Conservation (phyloP, 2,888 invertebrate species). For the Drosophila sordidula region DNA sequence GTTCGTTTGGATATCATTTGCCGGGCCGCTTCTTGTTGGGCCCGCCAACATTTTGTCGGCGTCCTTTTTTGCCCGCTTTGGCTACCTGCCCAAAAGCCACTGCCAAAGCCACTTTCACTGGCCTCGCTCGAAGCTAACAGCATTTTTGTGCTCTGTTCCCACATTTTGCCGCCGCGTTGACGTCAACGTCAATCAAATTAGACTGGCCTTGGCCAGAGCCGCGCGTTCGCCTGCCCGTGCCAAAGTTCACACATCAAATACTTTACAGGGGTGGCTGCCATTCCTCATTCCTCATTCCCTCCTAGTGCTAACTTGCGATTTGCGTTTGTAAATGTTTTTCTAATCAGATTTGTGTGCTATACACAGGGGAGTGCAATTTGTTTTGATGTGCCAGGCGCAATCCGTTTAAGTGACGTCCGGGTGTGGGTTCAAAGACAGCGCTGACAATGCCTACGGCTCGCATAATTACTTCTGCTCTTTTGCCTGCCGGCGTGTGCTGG, state of each 20-base stretch:
- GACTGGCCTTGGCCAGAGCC: slow-evolving; percentile 34
- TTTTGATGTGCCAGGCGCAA: slow-evolving; percentile 74
- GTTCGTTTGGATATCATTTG: slow-evolving; percentile 76
- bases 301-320: slow-evolving; percentile 70
- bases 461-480: slow-evolving; percentile 63
- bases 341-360: slow-evolving; percentile 75
- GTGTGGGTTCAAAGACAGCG: slow-evolving; percentile 38
- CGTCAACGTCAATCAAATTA: slow-evolving; percentile 75
- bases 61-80: slow-evolving; percentile 9
- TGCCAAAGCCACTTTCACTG: slow-evolving; percentile 58
- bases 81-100: slow-evolving; percentile 63
- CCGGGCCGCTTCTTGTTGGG: slow-evolving; percentile 1
- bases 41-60: background rate
- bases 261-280: slow-evolving; percentile 41
- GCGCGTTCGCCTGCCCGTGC: slow-evolving; percentile 26
- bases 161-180: slow-evolving; percentile 62
- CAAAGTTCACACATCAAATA: slow-evolving; percentile 75
- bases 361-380: slow-evolving; percentile 73
- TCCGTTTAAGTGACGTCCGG: slow-evolving; percentile 67
- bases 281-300: slow-evolving; percentile 4
- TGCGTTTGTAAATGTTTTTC: slow-evolving; percentile 77
- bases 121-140: slow-evolving; percentile 24
- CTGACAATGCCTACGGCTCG: slow-evolving; percentile 34
- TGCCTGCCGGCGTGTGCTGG: slow-evolving; percentile 26
- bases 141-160: slow-evolving; percentile 48